These are phyloP conservation scores for Ivindomyrus marchei DNA, from an alignment of 2,113 vertebrate genomes.

Conservation along the genomic window DNA sequence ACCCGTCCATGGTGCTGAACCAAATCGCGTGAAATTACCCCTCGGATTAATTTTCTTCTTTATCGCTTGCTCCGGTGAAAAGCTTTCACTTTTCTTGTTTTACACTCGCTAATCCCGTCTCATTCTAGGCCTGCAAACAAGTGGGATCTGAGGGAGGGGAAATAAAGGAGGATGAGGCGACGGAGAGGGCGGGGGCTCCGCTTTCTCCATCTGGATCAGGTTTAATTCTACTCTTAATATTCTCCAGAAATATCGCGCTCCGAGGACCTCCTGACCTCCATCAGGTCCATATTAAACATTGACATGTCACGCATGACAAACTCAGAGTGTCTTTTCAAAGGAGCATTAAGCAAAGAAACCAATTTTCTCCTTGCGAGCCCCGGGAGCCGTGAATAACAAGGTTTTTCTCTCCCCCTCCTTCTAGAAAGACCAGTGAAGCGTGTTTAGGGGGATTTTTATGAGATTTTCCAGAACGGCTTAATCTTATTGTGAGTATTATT, in stretches of 20 bases:
- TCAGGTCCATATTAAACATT: constrained; percentile 66
- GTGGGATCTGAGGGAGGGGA: constrained; percentile 44
- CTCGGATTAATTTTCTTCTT: constrained; percentile 72
- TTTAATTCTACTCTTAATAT: constrained; percentile 65
- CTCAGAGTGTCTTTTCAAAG: constrained; percentile 63
- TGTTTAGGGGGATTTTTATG: constrained; percentile 66
- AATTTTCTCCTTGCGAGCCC: constrained; percentile 61
- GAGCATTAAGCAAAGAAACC: constrained; percentile 65
- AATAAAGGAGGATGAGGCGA: constrained; percentile 28
- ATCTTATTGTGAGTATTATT: constrained; percentile 82
- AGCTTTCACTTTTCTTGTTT: constrained; percentile 59
- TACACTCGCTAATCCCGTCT: constrained; percentile 73
- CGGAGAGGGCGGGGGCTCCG: constrained; percentile 40
- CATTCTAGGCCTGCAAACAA: constrained; percentile 66
- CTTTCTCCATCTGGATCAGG: constrained; percentile 56
- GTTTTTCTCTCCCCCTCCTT: constrained; percentile 34
- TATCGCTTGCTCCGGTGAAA: constrained; percentile 59
- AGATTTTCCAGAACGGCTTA: constrained; percentile 71
- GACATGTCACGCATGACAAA: constrained; percentile 65
- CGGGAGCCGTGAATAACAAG: constrained; percentile 58
- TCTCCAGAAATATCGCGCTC: constrained; percentile 63
- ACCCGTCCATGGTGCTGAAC: constrained; percentile 69
- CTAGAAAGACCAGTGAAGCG: constrained; percentile 65
- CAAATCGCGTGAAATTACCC: constrained; percentile 83
- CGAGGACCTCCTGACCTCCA: constrained; percentile 60